Evolutionary conservation across 2,113 vertebrate genomes (phyloP), one percentile per base, ranked within the genome.

Genomic region (Ursus arctos): DNA sequence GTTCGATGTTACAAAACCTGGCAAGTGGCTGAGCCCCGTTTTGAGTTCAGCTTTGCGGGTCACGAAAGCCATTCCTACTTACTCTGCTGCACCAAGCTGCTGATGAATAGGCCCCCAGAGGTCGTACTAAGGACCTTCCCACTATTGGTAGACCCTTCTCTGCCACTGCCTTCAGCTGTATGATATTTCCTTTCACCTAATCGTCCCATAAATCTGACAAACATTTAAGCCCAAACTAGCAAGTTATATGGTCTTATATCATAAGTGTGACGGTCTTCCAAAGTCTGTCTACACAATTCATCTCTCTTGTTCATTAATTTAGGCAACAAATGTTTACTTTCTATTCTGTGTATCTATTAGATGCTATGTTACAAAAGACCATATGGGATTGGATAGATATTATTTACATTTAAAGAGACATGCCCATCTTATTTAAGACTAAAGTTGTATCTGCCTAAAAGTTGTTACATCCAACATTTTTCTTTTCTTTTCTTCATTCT

Each of bases 391-490:
- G 12, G 61, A 67, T 31, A 94, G 86, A 67, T 91, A 57, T 59
- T 92, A 81, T 53, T 93, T 74, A 72, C 36, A 31, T 67, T 80
- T 63, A 96, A 93, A 72, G 86, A 95, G 91, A 51, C 74, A 57
- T 2, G 65, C 47, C 43, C 57, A 51, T 28, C 67, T 87, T 74
- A 57, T 53, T 72, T 40, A 90, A 92, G 26, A 79, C 33, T 33
- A 15, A 89, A 95, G 69, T 74, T 63, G 86, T 28, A 95, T 69
- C 63, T 97, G 59, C 82, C 24, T 90, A 69, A 89, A 85, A 95
- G 49, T 51, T 76, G 82, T 69, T 76, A 51, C 2, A 40, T 63
- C 57, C 33, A 80, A 85, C 28, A 22, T 89, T 84, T 82, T 91
- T 36, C 51, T 95, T 59, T 88, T 21, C 26, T 86, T 89, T 74